Percentiles rank a stretch among this genome's conserved stretches.
These are phyloP conservation scores for Amaurobius ferox DNA, from an alignment of 2,888 invertebrate species.

Conservation along the genomic window DNA sequence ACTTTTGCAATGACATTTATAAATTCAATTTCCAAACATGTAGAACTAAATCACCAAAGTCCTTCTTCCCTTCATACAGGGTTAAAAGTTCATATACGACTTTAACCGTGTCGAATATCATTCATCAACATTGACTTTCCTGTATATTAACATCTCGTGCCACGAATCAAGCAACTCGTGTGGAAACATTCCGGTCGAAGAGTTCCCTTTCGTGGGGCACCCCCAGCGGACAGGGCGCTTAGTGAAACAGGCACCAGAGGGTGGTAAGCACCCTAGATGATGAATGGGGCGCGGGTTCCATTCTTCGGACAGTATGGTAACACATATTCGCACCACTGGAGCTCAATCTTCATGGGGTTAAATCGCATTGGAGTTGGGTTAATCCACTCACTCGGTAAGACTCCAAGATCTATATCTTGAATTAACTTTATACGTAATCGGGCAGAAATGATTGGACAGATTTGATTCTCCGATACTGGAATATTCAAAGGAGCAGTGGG, in stretches of 20 bases:
- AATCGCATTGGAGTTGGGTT: not conserved
- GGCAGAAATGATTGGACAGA: too few species aligned
- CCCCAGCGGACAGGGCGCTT: conserved; percentile 1
- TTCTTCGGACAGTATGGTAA: conserved; percentile 25
- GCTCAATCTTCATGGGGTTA: conserved; percentile 4
- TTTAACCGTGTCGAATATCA: too few species aligned
- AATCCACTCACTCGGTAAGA: not conserved
- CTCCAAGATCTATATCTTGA: not conserved
- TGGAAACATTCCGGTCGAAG: conserved; percentile 43
- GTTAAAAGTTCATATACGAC: too few species aligned
- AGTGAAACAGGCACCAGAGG: conserved; percentile 8
- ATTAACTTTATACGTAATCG: not conserved
- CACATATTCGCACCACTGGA: conserved; percentile 16
- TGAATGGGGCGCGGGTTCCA: conserved; percentile 35
- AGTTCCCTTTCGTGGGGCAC: conserved; percentile 2
- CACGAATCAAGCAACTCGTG: not conserved
- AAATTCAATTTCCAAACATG: too few species aligned
- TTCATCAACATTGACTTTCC: not conserved
- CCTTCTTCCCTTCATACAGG: too few species aligned
- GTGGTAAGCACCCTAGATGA: conserved; percentile 34
- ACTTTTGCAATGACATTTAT: too few species aligned
- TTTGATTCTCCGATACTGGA: too few species aligned
- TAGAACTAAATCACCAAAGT: too few species aligned
- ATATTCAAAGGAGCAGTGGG: too few species aligned
- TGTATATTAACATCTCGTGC: not conserved